These are phyloP conservation scores for Colaptes auratus DNA, from an alignment of 2,113 vertebrate species.

Conservation along the genomic window DNA sequence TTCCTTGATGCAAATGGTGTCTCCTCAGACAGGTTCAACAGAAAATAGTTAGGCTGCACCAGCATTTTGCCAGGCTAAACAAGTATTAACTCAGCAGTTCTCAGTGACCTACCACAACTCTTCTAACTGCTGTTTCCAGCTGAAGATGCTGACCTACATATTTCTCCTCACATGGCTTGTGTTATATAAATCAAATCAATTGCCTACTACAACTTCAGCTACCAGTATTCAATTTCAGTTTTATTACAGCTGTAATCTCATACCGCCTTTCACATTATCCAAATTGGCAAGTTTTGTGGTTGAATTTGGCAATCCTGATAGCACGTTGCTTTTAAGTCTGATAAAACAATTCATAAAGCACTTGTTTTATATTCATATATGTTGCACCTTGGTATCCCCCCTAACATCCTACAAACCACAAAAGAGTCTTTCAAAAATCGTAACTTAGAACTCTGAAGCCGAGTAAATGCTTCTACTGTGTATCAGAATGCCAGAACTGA, in stretches of 20 bases:
- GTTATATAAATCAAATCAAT: constrained; percentile 68
- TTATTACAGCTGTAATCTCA: constrained; percentile 66
- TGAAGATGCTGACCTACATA: constrained; percentile 59
- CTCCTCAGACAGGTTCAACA: background rate
- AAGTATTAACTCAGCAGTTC: constrained; percentile 22
- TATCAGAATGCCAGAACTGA: background rate
- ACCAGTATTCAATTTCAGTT: constrained; percentile 60
- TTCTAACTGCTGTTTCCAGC: background rate
- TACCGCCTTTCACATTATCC: constrained; percentile 58
- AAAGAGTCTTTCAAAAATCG: constrained; percentile 19
- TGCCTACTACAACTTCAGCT: constrained; percentile 60
- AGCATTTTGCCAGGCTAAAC: constrained; percentile 2
- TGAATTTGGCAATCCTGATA: constrained; percentile 50
- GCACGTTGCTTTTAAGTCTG: constrained; percentile 32
- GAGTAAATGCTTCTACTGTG: constrained; percentile 33
- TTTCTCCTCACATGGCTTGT: constrained; percentile 33
- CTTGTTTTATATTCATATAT: constrained; percentile 65
- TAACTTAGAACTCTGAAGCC: background rate
- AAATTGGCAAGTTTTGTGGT: constrained; percentile 59
- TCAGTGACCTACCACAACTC: background rate
- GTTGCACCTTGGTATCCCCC: constrained; percentile 48
- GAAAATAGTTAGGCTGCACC: background rate
- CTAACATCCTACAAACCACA: constrained; percentile 42
- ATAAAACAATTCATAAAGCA: constrained; percentile 63
- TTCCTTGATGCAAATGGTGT: background rate